phyloP scores from a whole-genome alignment of 2,797 vertebrate species.

The Sciaenops ocellatus region DNA sequence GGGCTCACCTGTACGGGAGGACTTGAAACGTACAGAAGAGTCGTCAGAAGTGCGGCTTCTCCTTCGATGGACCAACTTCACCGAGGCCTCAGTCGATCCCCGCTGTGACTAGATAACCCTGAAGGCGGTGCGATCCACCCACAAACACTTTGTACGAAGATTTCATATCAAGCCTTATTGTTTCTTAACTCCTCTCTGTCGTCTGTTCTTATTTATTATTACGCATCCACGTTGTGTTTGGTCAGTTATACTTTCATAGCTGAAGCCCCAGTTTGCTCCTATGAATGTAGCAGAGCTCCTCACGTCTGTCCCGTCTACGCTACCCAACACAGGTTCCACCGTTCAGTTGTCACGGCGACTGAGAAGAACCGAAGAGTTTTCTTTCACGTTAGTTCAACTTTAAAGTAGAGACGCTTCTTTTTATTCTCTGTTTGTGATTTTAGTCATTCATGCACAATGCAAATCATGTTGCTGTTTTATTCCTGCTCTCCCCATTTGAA shows the following conservation, averaged over 20 bases:
- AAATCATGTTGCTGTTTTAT: slow-evolving; percentile 89
- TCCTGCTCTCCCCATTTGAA: slow-evolving; percentile 80
- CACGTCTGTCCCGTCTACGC: slow-evolving; percentile 49
- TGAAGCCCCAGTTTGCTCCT: slow-evolving; percentile 68
- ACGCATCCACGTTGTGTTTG: slow-evolving; percentile 58
- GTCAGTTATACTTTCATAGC: slow-evolving; percentile 50
- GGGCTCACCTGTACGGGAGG: slow-evolving; percentile 21
- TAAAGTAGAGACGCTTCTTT: slow-evolving; percentile 63
- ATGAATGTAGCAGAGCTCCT: slow-evolving; percentile 49
- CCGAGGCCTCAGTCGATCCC: slow-evolving; percentile 74
- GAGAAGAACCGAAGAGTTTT: slow-evolving; percentile 66
- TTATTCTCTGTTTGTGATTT: slow-evolving; percentile 74
- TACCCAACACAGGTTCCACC: slow-evolving; percentile 73
- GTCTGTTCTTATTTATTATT: slow-evolving; percentile 83
- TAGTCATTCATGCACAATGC: slow-evolving; percentile 86
- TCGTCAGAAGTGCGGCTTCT: slow-evolving; percentile 27
- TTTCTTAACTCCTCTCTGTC: slow-evolving; percentile 61
- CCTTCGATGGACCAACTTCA: slow-evolving; percentile 82
- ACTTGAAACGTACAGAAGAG: slow-evolving; percentile 23
- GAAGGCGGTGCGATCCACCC: slow-evolving; percentile 61
- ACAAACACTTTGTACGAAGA: slow-evolving; percentile 66
- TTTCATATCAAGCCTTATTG: slow-evolving; percentile 81
- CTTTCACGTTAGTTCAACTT: slow-evolving; percentile 51
- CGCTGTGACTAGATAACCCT: slow-evolving; percentile 43
- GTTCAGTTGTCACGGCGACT: slow-evolving; percentile 23